Evolutionary conservation across 2,113 vertebrate species (phyloP).

Genomic region (Elaphurus davidianus): DNA sequence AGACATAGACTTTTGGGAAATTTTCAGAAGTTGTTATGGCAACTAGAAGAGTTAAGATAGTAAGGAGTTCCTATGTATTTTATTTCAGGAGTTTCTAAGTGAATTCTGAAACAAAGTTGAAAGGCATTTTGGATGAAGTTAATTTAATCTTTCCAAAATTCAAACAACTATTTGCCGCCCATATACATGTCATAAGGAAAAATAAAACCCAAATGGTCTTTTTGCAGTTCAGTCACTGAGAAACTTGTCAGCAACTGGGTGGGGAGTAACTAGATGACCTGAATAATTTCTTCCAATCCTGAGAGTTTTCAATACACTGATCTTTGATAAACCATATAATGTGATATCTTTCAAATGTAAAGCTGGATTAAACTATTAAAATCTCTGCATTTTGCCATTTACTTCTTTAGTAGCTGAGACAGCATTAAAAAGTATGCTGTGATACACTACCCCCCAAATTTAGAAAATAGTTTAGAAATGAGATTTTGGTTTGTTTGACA

Average conservation of each 20-base stretch:
- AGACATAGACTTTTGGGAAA: neutral
- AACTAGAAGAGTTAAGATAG: neutral
- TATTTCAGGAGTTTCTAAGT: neutral
- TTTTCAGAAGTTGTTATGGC: neutral
- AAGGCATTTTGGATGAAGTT: neutral
- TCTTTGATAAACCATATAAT: neutral
- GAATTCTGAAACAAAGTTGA: neutral
- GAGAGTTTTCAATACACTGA: neutral
- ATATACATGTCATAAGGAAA: neutral
- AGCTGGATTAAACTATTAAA: neutral
- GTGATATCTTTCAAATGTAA: neutral
- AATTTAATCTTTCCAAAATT: neutral
- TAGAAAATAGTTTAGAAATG: neutral
- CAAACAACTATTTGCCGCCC: neutral
- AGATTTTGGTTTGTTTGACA: neutral
- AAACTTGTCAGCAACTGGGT: neutral
- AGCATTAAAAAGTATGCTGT: neutral
- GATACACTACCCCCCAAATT: neutral
- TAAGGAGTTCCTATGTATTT: neutral
- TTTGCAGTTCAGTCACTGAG: neutral
- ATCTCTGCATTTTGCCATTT: neutral
- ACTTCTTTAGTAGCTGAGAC: neutral
- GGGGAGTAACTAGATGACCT: neutral
- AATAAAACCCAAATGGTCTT: neutral
- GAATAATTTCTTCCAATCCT: neutral